Conservation (phyloP, 37 sponge, comb jelly and placozoan genomes). For the Beroe forskalii region DNA sequence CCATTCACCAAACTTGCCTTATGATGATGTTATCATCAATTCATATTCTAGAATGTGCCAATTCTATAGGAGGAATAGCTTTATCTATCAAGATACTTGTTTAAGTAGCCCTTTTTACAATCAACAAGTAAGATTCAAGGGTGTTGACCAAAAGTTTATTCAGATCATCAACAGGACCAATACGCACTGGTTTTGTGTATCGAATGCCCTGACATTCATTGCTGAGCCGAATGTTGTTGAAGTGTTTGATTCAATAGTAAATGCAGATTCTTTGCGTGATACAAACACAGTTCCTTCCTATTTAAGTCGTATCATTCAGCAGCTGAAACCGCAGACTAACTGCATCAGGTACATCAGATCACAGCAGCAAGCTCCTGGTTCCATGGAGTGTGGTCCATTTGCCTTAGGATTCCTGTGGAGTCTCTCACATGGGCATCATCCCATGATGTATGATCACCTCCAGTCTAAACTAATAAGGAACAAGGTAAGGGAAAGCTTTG, state of each 20-base stretch:
- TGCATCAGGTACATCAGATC: background rate
- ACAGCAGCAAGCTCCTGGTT: background rate
- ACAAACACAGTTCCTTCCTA: background rate
- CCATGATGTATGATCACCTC: constrained; percentile 1
- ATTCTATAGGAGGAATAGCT: background rate
- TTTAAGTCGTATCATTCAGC: background rate
- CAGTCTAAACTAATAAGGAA: background rate
- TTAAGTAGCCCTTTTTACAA: background rate
- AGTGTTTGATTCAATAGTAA: background rate
- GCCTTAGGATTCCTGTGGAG: background rate
- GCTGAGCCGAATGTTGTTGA: constrained; percentile 13
- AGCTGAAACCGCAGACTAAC: constrained; percentile 5
- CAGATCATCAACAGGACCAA: constrained; percentile 9
- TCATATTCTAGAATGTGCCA: constrained; percentile 11
- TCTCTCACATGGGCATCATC: constrained; percentile 8
- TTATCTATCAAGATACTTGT: constrained; percentile 10
- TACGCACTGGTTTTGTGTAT: constrained; percentile 7
- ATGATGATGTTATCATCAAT: constrained; percentile 16
- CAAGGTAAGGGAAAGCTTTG: constrained; percentile 14
- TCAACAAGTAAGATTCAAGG: background rate
- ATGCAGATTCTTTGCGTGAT: background rate
- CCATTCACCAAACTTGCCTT: background rate
- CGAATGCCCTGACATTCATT: background rate
- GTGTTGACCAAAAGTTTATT: constrained; percentile 19
- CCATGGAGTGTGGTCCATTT: background rate